A percentile compares a stretch with the other conserved stretches of the same genome.
Conservation (phyloP, 2,113 vertebrate species). For the Zeus faber region DNA sequence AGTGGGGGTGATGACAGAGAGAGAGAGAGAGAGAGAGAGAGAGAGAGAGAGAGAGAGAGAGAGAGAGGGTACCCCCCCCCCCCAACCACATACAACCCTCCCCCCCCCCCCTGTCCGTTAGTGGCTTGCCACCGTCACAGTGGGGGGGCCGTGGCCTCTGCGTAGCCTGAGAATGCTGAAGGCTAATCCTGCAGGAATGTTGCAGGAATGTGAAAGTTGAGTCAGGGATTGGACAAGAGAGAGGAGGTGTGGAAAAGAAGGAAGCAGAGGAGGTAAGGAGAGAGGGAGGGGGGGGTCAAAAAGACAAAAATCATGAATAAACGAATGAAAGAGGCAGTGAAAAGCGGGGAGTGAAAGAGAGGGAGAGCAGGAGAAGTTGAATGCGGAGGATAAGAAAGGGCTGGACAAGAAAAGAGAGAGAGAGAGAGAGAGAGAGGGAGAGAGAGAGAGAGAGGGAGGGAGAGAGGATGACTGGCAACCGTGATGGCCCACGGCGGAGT, state of each 20-base stretch:
- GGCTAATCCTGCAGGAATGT: slow-evolving; percentile 73
- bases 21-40: neutral
- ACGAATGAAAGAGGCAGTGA: neutral
- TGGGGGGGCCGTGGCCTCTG: slow-evolving; percentile 62
- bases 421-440: slow-evolving; percentile 41
- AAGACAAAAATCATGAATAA: too few species aligned
- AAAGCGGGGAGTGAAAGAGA: slow-evolving; percentile 32
- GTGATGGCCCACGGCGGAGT: neutral
- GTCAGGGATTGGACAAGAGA: slow-evolving; percentile 70
- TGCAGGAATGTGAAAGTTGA: slow-evolving; percentile 73
- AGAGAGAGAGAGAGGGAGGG: neutral
- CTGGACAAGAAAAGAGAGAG: slow-evolving; percentile 11
- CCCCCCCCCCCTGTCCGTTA: slow-evolving; percentile 29
- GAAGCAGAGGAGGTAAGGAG: slow-evolving; percentile 14
- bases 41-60: slow-evolving; percentile 37
- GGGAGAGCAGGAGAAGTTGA: slow-evolving; percentile 43
- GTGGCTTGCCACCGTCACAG: slow-evolving; percentile 66
- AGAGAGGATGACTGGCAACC: slow-evolving; percentile 34
- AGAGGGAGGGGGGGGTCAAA: neutral
- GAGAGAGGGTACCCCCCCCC: slow-evolving; percentile 32
- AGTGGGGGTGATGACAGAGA: slow-evolving; percentile 31
- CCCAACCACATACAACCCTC: slow-evolving; percentile 24
- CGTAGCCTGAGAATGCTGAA: slow-evolving; percentile 67
- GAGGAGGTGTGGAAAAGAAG: slow-evolving; percentile 32
- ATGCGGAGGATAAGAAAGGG: slow-evolving; percentile 43